Conservation (phyloP, 1,140 invertebrate genomes). For the Lasioglossum albipes region DNA sequence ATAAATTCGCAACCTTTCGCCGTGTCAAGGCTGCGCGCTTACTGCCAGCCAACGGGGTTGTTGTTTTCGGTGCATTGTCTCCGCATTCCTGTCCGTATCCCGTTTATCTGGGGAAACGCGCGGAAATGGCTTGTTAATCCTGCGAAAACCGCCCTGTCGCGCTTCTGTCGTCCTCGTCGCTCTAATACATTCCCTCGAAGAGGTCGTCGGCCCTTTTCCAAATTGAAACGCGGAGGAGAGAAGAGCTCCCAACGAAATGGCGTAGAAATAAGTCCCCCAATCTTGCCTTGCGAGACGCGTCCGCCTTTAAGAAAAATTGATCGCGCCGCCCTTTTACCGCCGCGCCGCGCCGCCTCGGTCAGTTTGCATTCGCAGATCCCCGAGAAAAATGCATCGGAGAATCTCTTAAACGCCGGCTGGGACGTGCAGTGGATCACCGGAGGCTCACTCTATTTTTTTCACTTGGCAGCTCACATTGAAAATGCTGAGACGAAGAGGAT, state of each 20-base stretch:
- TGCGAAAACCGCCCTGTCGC: not conserved
- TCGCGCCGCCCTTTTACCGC: no score
- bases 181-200: not conserved
- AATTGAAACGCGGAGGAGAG: conserved; percentile 2
- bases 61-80: not conserved
- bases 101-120: conserved; percentile 9
- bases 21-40: not conserved
- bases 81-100: conserved; percentile 10
- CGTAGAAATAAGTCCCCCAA: conserved; percentile 9
- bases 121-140: conserved; percentile 38
- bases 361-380: no score
- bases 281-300: no score
- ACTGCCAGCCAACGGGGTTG: no score
- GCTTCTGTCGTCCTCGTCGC: not conserved
- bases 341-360: no score
- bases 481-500: no score
- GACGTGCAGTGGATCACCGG: no score
- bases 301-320: no score
- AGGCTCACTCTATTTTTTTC: no score
- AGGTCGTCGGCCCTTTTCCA: not conserved
- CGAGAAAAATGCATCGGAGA: no score
- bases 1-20: conserved; percentile 32
- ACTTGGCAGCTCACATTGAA: no score
- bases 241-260: not conserved
- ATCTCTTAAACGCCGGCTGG: no score